Evolutionary conservation across 2,888 invertebrate genomes (phyloP).

Genomic region (Parnassius glacialis): DNA sequence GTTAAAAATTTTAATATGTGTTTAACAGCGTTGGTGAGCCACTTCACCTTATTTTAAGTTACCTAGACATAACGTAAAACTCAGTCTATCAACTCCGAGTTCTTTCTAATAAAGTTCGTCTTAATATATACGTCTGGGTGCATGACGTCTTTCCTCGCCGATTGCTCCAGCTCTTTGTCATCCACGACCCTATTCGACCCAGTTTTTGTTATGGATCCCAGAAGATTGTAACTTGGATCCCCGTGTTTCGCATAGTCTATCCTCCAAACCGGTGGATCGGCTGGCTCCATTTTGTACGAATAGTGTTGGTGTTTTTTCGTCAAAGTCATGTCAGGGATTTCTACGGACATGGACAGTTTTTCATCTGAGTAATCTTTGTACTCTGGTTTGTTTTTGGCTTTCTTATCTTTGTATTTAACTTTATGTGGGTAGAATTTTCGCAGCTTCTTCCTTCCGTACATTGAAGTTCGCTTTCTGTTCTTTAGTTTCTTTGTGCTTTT

Average conservation of each 20-base stretch:
- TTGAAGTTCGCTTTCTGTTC: conserved; percentile 38
- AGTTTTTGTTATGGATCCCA: conserved; percentile 53
- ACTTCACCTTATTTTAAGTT: no score
- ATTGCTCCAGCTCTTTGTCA: conserved; percentile 43
- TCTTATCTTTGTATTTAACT: conserved; percentile 63
- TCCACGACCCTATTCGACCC: conserved; percentile 49
- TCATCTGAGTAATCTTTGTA: conserved; percentile 54
- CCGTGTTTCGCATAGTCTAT: conserved; percentile 72
- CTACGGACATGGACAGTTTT: conserved; percentile 62
- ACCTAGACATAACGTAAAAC: not conserved
- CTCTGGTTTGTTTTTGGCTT: conserved; percentile 35
- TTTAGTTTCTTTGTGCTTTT: conserved; percentile 34
- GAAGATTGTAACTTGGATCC: conserved; percentile 53
- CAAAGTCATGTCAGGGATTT: conserved; percentile 46
- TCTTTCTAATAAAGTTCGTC: conserved; percentile 53
- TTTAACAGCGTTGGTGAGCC: no score
- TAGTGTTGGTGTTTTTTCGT: conserved; percentile 43
- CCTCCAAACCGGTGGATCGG: conserved; percentile 59
- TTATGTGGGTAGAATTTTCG: conserved; percentile 71
- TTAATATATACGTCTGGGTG: conserved; percentile 68
- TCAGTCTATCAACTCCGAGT: conserved; percentile 27
- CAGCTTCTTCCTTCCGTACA: conserved; percentile 58
- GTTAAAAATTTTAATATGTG: no score
- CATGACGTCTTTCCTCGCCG: conserved; percentile 49
- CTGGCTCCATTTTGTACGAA: conserved; percentile 45